Evolutionary conservation across 2,888 invertebrate genomes (phyloP), one percentile per base, ranked within the genome.

Genomic region (Blera fallax): DNA sequence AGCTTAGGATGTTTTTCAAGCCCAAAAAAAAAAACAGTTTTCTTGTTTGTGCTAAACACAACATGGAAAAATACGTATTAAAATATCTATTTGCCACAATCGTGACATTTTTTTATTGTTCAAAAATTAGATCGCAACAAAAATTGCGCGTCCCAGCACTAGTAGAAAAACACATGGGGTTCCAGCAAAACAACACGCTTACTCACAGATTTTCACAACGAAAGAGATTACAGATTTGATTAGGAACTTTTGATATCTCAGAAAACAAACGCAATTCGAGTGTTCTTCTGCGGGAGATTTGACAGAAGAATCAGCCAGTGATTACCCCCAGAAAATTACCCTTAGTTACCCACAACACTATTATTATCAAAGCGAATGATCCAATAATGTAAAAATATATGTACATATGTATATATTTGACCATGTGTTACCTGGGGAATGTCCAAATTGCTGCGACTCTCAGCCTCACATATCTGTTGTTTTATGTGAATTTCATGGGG

Each of bases 371-470:
- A 54, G 7, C 8, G 29, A 54, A 34, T 21, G 7, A 34, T 10
- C n/a, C 5, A 48, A 7, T 27, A 29, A 24, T 34, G 60, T 62
- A 50, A 64, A 52, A 48, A 37, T 27, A n/a, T 4, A 62, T 64
- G 69, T 32, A 40, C n/a, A 58, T 29, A 48, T 11, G 54, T 54
- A 29, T 32, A 21, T 16, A 48, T 34, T 32, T 40, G 29, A 60
- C 37, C 72, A 81, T 62, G 70, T 72, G 72, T 77, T 87, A 87
- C 87, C 87, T 87, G 87, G 56, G 27, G 64, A 73, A 62, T 69
- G 27, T 56, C 72, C 54, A 58, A 64, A 67, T 62, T 65, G 24
- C 72, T 74, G 93, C 93, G 40, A 92, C 92, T 88, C 92, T 92
- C 67, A 21, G 76, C 67, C 34, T 76, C 84, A 83, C 74, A 87